Conservation (phyloP, 64 coral and sea anemone species). For the Stichodactyla mertensii region DNA sequence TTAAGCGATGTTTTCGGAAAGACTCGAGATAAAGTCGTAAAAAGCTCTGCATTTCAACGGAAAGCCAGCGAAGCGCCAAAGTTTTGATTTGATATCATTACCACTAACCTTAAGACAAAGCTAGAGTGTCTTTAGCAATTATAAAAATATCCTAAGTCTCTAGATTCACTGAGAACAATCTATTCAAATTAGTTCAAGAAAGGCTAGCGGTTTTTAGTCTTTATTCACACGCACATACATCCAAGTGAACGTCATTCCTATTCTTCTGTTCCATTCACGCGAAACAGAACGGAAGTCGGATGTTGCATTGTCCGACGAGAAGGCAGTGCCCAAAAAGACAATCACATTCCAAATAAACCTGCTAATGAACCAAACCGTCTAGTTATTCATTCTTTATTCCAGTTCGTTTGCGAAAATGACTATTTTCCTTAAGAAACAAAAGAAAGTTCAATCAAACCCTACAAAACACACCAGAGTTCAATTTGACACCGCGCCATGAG, state of each 20-base stretch:
- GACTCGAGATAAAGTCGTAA: not conserved
- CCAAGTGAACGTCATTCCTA: not conserved
- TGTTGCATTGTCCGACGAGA: not conserved
- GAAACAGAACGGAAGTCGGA: conserved; percentile 13
- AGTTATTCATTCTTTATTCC: not conserved
- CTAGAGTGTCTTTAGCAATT: not conserved
- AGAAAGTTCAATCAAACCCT: not conserved
- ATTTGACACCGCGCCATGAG: not conserved
- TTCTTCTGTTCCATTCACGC: not conserved
- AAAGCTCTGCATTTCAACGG: not conserved
- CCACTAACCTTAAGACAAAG: not conserved
- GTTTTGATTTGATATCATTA: not conserved
- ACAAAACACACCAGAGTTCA: not conserved
- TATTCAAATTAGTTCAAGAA: conserved; percentile 16
- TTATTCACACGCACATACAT: conserved; percentile 10
- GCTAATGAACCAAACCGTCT: not conserved
- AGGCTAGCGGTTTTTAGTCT: not conserved
- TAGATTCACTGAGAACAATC: not conserved
- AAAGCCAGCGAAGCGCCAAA: not conserved
- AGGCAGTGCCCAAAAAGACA: not conserved
- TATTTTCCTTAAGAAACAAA: not conserved
- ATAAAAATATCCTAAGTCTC: not conserved
- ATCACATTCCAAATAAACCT: conserved; percentile 3
- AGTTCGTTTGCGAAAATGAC: not conserved
- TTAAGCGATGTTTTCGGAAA: not conserved